phyloP scores from a whole-genome alignment of 1,140 invertebrate genomes.

The Diprion similis region DNA sequence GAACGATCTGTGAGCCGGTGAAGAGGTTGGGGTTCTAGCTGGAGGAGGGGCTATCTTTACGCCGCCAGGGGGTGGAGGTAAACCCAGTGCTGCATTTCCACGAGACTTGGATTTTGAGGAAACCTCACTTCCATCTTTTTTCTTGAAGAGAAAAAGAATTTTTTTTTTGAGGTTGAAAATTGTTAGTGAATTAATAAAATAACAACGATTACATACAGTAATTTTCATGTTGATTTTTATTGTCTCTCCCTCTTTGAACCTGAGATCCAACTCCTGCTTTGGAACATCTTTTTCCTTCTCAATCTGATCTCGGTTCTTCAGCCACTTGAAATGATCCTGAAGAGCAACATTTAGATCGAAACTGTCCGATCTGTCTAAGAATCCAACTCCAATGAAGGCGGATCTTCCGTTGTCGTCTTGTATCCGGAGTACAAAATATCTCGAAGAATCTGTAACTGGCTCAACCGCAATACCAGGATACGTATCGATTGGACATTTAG shows the following conservation, averaged over 20 bases:
- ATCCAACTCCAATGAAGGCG: conserved; percentile 98
- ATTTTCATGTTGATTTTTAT: conserved; percentile 99
- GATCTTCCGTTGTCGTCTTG: conserved; percentile 93
- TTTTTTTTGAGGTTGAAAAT: conserved; percentile 16
- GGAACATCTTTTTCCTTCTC: conserved; percentile 80
- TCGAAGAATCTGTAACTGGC: conserved; percentile 94
- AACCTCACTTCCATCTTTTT: conserved; percentile 85
- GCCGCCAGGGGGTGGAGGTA: conserved; percentile 86
- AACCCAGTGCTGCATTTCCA: conserved; percentile 64
- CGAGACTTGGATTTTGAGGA: conserved; percentile 68
- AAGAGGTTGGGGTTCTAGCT: conserved; percentile 71
- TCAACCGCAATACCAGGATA: conserved; percentile 96
- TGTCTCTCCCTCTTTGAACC: conserved; percentile 98
- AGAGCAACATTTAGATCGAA: conserved; percentile 99
- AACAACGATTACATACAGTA: conserved; percentile 71
- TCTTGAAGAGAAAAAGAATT: conserved; percentile 64
- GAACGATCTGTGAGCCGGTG: conserved; percentile 71
- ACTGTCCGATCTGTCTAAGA: conserved; percentile 96
- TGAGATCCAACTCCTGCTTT: conserved; percentile 89
- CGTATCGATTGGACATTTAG: conserved; percentile 95
- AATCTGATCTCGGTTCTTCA: conserved; percentile 90
- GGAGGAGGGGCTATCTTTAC: conserved; percentile 72
- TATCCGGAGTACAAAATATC: conserved; percentile 97
- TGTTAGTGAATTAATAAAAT: conserved; percentile 15
- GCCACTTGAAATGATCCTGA: conserved; percentile 98